These are phyloP conservation scores for Eutolmus rufibarbis DNA, from an alignment of 2,888 invertebrate genomes.

Conservation along the genomic window DNA sequence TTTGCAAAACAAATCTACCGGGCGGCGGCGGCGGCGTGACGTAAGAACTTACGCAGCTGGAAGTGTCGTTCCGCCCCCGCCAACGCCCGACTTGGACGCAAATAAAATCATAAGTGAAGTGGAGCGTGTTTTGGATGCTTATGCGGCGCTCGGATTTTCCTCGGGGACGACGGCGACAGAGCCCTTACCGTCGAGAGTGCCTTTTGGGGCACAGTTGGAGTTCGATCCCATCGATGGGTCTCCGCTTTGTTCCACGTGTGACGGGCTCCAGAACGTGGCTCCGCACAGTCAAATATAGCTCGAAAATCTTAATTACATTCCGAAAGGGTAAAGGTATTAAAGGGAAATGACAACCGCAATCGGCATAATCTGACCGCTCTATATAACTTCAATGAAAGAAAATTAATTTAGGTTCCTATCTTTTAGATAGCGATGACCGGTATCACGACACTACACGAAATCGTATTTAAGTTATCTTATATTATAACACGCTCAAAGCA, in stretches of 20 bases:
- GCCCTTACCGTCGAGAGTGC: background rate
- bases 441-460: background rate
- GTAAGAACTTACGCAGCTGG: background rate
- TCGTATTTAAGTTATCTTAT: background rate
- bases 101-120: conserved; percentile 1
- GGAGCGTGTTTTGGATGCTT: background rate
- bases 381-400: background rate
- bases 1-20: conserved; percentile 38
- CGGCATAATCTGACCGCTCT: background rate
- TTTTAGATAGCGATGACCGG: background rate
- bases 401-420: background rate
- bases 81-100: background rate
- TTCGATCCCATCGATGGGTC: background rate
- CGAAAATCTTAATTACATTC: background rate
- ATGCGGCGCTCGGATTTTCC: background rate
- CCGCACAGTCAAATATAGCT: background rate
- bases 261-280: background rate
- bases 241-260: background rate
- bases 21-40: background rate
- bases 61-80: background rate
- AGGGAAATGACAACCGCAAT: background rate
- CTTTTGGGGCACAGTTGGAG: background rate
- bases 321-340: background rate
- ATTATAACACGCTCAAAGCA: no score
- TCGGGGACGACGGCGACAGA: background rate